Conservation (phyloP, 2,797 vertebrate genomes). For the Spinus olivaceus region DNA sequence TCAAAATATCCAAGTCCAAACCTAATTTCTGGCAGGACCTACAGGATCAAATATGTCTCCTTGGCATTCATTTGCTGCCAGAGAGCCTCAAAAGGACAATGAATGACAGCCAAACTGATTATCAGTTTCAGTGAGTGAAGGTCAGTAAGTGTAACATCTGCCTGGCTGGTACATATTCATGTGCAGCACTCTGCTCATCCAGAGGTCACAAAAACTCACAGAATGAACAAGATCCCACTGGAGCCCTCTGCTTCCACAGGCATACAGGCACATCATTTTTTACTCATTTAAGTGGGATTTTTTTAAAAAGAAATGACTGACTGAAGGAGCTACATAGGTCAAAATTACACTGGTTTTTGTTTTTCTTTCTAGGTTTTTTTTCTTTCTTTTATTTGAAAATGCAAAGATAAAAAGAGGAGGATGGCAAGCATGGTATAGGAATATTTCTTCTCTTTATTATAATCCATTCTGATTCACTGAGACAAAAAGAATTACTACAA, state of each 20-base stretch:
- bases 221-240: slow-evolving; percentile 45
- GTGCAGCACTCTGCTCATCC: not conserved
- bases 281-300: not conserved
- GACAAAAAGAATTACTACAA: not conserved
- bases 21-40: slow-evolving; percentile 64
- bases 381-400: not conserved
- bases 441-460: not conserved
- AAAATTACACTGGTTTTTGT: not conserved
- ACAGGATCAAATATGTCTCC: slow-evolving; percentile 50
- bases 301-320: not conserved
- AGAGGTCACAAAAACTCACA: slow-evolving; percentile 53
- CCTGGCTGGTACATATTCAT: slow-evolving; percentile 54
- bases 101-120: slow-evolving; percentile 68
- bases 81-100: slow-evolving; percentile 60
- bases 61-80: slow-evolving; percentile 57
- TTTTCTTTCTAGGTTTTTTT: accelerated
- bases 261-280: not conserved
- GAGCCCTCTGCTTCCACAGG: not conserved
- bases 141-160: slow-evolving; percentile 66
- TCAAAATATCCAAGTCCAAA: slow-evolving; percentile 55
- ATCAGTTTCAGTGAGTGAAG: slow-evolving; percentile 59
- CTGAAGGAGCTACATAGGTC: not conserved
- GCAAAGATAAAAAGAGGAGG: not conserved
- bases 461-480: not conserved
- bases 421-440: not conserved